Base-by-base conservation (phyloP, 2,797 vertebrate species). In the Echiichthys vipera region DNA sequence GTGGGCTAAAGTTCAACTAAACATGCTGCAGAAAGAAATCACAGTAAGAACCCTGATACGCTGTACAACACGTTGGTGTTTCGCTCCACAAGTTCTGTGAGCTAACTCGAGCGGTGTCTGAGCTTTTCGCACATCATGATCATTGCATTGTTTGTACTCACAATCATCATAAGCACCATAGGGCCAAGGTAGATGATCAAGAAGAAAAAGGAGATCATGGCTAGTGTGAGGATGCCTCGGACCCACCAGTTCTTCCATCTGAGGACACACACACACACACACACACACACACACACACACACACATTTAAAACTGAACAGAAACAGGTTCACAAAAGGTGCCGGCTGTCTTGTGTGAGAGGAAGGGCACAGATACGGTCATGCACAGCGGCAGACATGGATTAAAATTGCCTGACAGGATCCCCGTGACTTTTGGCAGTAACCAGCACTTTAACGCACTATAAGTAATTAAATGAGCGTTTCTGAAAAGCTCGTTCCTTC, bases 211-310 rank as follows among this genome's bases (percentile, higher is more conserved):
- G 95, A 95, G 80, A 99, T 99, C 98, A 99, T 99, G 2, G 98
- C 98, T 83, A 99, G 86, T 0, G 98, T 98, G 68, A 99, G 95
- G 91, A 99, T 98, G 66, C 98, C 97, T 92, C 98, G 94, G 18
- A 99, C 95, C 97, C 98, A 99, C 98, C 97, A 99, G 77, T 99
- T 99, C 94, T 93, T 99, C 98, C 98, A 99, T 91, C 98, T 99
- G 75, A 88, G 34, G 39, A 43, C 53, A 57, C 18, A 30, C 39
- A 50, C 12, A 50, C 45, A 59, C 24, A 29, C n/a, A 53, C 20
- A 42, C 25, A 46, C 34, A 42, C 46, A 70, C 45, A 47, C 34
- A 77, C 4, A 46, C 29, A 57, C 12, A 50, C 63, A 65, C 7
- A 10, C 30, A 32, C 30, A 30, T 1, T 2, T 8, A 7, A 32